These are phyloP conservation scores for Heliconius hewitsoni DNA, from an alignment of 1,140 invertebrate genomes.

Conservation along the genomic window DNA sequence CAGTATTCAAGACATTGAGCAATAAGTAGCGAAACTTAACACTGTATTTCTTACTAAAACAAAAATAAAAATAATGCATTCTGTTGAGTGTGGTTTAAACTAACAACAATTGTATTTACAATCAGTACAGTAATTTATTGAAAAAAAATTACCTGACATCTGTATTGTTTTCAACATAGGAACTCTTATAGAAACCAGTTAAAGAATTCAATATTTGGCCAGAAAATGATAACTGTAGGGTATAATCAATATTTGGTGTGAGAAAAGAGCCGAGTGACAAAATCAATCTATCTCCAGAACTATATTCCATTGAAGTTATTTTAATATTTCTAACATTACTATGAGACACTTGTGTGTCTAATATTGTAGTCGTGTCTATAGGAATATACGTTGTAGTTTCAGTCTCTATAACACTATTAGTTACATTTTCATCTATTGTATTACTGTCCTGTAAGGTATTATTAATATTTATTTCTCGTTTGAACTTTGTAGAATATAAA, in stretches of 20 bases:
- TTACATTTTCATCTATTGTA: constrained; percentile 1
- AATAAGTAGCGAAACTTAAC: too few species aligned
- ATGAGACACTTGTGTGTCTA: constrained; percentile 65
- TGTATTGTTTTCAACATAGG: constrained; percentile 82
- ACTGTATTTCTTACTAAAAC: too few species aligned
- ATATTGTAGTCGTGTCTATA: constrained; percentile 1
- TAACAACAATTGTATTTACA: too few species aligned
- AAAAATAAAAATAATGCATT: too few species aligned
- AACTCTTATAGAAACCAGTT: constrained; percentile 92
- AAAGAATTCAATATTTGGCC: constrained; percentile 83
- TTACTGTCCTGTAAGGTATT: constrained; percentile 26
- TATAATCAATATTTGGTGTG: constrained; percentile 63
- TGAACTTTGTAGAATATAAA: constrained; percentile 47
- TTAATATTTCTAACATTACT: constrained; percentile 64
- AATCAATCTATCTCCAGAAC: constrained; percentile 60
- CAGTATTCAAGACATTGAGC: too few species aligned
- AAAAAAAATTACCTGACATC: constrained; percentile 63
- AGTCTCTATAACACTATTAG: constrained; percentile 16
- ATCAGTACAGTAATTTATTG: neutral
- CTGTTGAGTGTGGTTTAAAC: too few species aligned
- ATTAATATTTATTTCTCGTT: constrained; percentile 42
- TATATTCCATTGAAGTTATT: constrained; percentile 53
- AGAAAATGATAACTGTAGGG: constrained; percentile 79
- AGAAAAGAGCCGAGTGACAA: constrained; percentile 60
- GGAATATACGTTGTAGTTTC: constrained; percentile 8